Evolutionary conservation across 2,113 vertebrate species (phyloP), one percentile per base, ranked within the genome.

Genomic region (Bujurquina vittata): DNA sequence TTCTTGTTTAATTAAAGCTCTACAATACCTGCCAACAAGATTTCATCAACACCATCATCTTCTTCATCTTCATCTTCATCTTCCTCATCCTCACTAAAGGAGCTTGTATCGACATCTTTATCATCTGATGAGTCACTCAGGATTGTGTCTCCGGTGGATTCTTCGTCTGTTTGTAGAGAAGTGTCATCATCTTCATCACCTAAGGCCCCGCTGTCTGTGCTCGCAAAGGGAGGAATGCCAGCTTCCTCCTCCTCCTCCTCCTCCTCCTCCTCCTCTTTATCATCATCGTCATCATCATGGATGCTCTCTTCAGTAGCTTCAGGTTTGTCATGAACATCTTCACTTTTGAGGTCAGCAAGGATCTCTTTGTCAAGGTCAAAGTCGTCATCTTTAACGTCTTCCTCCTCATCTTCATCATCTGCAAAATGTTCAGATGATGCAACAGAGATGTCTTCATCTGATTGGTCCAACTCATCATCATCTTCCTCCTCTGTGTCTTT

Each of bases 401-500:
- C 90, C 0, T 89, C 90, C 5, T 93, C 90, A 43, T 92, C 91
- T 84, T 94, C 94, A 56, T 93, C 91, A 3, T 94, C 93, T 61
- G 91, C 94, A 76, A 93, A 93, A 54, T 88, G 84, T 11, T 94
- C 93, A 5, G 92, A 92, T n/a, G 93, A 89, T n/a, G 89, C 88
- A 3, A 92, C 78, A 1, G 93, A 93, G 18, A 87, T 4, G 6
- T 88, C 89, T 4, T 84, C 87, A 0, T 91, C 91, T 67, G 84
- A 87, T 83, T 77, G 77, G 87, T 91, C 88, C 62, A 84, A 43
- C 54, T 84, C 82, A 23, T 73, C 75, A 52, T 86, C 91, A 8
- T 75, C 79, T 20, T 79, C 73, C 2, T 86, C 87, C 29, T 89
- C 79, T 17, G 75, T 59, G 10, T 77, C 84, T 58, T 77, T 69